Conservation (phyloP, 1,140 invertebrate genomes). For the Drosophila bocqueti region DNA sequence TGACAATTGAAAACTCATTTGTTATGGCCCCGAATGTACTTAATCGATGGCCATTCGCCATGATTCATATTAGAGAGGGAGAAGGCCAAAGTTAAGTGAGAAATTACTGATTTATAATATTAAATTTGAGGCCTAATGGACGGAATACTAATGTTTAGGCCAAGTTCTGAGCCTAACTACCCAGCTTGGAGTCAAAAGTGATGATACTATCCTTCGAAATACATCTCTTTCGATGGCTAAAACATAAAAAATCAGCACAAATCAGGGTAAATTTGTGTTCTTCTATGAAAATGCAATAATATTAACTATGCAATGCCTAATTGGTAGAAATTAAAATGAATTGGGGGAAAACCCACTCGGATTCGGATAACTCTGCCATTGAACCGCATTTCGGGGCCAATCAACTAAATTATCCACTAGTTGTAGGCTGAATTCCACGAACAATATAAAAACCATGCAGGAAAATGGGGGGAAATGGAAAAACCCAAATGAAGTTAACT, state of each 20-base stretch:
- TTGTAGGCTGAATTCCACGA: background rate
- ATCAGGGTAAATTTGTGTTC: background rate
- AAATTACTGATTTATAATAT: slow-evolving; percentile 2
- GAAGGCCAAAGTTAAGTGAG: no score
- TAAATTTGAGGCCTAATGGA: slow-evolving; percentile 3
- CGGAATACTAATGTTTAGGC: background rate
- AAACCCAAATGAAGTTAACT: slow-evolving; percentile 44
- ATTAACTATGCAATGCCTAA: background rate
- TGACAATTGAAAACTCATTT: slow-evolving; percentile 43
- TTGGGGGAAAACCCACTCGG: slow-evolving; percentile 6
- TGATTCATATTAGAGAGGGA: background rate
- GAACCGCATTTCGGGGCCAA: slow-evolving; percentile 8
- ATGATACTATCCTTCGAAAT: background rate
- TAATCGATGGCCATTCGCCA: slow-evolving; percentile 12
- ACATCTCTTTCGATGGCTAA: no score
- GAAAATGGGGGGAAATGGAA: slow-evolving; percentile 2
- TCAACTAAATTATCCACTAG: slow-evolving; percentile 30
- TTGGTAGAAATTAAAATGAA: slow-evolving; percentile 24
- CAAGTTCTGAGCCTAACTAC: background rate
- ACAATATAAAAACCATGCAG: background rate
- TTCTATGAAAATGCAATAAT: background rate
- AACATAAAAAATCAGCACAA: background rate
- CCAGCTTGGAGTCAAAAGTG: background rate
- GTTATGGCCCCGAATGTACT: slow-evolving; percentile 3
- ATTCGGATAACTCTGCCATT: background rate